Evolutionary conservation across 1,140 invertebrate genomes (phyloP).

Genomic region (Pseudomyrmex gracilis): DNA sequence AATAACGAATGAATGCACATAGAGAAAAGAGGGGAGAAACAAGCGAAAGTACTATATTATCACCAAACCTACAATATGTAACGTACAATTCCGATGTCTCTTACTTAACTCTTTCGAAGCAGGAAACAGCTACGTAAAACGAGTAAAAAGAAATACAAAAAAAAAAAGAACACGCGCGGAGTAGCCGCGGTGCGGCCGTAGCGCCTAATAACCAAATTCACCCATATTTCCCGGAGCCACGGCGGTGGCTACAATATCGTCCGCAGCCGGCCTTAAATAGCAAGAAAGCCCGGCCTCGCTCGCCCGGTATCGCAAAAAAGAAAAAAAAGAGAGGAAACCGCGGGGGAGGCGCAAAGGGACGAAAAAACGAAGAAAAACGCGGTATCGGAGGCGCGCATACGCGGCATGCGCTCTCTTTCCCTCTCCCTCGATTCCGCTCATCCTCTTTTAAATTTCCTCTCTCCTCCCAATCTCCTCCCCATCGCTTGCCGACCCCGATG

Average conservation of each 20-base stretch:
- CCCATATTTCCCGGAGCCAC: constrained; percentile 32
- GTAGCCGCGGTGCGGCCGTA: constrained; percentile 30
- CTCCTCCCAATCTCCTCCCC: neutral
- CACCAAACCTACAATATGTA: neutral
- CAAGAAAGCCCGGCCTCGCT: constrained; percentile 52
- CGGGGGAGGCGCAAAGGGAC: constrained; percentile 43
- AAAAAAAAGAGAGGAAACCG: constrained; percentile 31
- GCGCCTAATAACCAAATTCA: constrained; percentile 60
- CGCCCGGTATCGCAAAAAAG: constrained; percentile 41
- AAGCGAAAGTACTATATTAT: constrained; percentile 21
- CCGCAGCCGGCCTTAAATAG: constrained; percentile 50
- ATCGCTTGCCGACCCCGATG: constrained; percentile 62
- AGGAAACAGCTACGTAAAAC: neutral
- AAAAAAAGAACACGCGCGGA: neutral
- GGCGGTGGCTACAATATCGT: constrained; percentile 58
- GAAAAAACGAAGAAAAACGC: constrained; percentile 20
- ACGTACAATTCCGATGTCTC: constrained; percentile 40
- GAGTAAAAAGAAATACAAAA: neutral
- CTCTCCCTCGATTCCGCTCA: neutral
- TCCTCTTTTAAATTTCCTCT: neutral
- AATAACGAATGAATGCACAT: neutral
- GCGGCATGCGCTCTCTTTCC: constrained; percentile 22
- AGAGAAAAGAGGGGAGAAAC: neutral
- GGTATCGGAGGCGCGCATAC: constrained; percentile 12
- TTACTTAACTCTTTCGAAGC: constrained; percentile 33